These are phyloP conservation scores for Chaetodon auriga DNA, from an alignment of 2,113 vertebrate genomes.

Conservation along the genomic window DNA sequence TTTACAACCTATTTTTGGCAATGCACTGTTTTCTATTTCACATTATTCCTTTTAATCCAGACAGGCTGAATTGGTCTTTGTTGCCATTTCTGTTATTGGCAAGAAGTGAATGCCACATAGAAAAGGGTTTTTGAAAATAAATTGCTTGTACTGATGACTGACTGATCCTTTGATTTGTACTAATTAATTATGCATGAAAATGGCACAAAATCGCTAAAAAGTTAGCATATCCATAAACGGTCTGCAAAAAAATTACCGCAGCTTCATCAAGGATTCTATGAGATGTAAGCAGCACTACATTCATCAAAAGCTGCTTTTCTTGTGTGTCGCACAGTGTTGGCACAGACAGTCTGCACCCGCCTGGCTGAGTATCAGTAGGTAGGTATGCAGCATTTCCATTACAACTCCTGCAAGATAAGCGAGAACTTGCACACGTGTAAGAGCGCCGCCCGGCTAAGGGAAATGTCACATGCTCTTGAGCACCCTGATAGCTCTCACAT, in stretches of 20 bases:
- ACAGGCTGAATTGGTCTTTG: conserved; percentile 5
- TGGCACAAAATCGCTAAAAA: neutral
- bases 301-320: conserved; percentile 11
- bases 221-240: neutral
- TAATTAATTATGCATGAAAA: conserved; percentile 29
- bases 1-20: conserved; percentile 23
- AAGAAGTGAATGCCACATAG: conserved; percentile 11
- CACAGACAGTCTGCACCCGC: conserved; percentile 5
- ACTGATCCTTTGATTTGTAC: conserved; percentile 22
- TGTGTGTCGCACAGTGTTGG: conserved; percentile 18
- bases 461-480: conserved; percentile 43
- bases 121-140: conserved; percentile 17
- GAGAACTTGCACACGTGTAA: conserved; percentile 23
- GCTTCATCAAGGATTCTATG: neutral
- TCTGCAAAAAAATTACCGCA: neutral
- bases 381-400: conserved; percentile 52
- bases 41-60: conserved; percentile 35
- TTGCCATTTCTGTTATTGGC: conserved; percentile 23
- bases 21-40: conserved; percentile 12
- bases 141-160: conserved; percentile 23
- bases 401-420: conserved; percentile 47
- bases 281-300: conserved; percentile 5
- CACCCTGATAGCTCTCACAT: conserved; percentile 38
- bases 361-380: conserved; percentile 44
- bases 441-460: conserved; percentile 24